Conservation (phyloP, 2,113 vertebrate species). For the Thomomys bottae region DNA sequence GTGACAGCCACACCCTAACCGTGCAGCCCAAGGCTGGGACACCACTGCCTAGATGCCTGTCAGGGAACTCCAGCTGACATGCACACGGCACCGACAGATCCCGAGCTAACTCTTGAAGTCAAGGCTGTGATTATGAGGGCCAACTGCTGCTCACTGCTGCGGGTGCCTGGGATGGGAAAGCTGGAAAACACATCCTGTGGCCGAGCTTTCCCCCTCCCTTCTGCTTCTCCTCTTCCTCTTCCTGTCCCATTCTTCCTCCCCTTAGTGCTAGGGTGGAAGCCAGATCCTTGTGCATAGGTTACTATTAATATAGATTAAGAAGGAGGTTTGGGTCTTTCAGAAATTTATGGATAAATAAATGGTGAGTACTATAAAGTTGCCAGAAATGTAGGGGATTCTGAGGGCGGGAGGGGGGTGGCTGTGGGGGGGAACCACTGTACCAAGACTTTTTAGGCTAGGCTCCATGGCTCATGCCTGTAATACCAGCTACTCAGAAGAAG, state of each 20-base stretch:
- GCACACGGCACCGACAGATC: neutral
- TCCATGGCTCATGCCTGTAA: no score
- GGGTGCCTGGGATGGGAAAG: neutral
- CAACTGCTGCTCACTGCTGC: neutral
- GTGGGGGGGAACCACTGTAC: neutral
- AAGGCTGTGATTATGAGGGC: neutral
- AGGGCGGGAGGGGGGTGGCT: no score
- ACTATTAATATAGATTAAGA: constrained; percentile 24
- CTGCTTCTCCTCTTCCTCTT: neutral
- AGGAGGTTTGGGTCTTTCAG: neutral
- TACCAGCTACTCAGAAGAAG: no score
- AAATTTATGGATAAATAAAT: constrained; percentile 7
- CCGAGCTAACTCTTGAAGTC: neutral
- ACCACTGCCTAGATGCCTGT: neutral
- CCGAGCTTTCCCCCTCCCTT: no score
- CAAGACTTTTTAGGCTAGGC: neutral
- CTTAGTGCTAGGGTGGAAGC: neutral
- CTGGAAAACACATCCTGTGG: neutral
- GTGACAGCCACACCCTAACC: neutral
- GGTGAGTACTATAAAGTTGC: neutral
- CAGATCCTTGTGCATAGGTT: neutral
- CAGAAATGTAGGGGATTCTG: constrained; percentile 45
- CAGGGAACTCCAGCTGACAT: neutral
- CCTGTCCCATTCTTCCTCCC: no score
- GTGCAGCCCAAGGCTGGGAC: neutral